Conservation (phyloP, 2,797 vertebrate genomes). For the Spea hammondii region DNA sequence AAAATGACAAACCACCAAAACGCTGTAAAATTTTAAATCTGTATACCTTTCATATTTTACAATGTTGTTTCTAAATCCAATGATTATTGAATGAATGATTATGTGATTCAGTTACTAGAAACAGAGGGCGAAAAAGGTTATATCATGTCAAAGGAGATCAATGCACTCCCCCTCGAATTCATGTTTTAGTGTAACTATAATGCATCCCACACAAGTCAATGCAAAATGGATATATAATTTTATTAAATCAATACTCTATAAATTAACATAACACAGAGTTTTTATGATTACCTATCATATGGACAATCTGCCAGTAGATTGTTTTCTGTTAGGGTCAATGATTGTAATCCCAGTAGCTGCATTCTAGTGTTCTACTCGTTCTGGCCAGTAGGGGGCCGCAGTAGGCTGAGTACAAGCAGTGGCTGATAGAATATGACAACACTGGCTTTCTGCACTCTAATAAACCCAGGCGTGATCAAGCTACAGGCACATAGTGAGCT, state of each 20-base stretch:
- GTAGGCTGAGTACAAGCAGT: constrained; percentile 26
- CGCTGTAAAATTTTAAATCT: too few relatives aligned
- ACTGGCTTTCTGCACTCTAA: constrained; percentile 38
- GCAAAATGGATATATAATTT: background rate
- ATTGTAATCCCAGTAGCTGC: constrained; percentile 10
- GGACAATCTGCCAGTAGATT: constrained; percentile 2
- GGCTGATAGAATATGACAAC: constrained; percentile 34
- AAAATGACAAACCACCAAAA: too few relatives aligned
- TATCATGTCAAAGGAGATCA: too few relatives aligned
- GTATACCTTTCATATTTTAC: too few relatives aligned
- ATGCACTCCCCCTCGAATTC: too few relatives aligned
- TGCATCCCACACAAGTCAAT: background rate
- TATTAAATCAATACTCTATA: background rate
- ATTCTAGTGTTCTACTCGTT: background rate
- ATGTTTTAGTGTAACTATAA: too few relatives aligned
- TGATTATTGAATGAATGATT: too few relatives aligned
- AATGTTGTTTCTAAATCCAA: too few relatives aligned
- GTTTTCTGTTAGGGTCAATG: constrained; percentile 19
- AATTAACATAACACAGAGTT: background rate
- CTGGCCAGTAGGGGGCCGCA: constrained; percentile 47
- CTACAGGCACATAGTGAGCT: constrained; percentile 30
- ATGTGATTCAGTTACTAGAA: too few relatives aligned
- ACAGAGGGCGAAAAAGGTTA: too few relatives aligned
- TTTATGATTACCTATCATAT: background rate
- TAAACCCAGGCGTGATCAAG: constrained; percentile 35